Evolutionary conservation across 2,113 vertebrate genomes (phyloP).

Genomic region (Motacilla alba): DNA sequence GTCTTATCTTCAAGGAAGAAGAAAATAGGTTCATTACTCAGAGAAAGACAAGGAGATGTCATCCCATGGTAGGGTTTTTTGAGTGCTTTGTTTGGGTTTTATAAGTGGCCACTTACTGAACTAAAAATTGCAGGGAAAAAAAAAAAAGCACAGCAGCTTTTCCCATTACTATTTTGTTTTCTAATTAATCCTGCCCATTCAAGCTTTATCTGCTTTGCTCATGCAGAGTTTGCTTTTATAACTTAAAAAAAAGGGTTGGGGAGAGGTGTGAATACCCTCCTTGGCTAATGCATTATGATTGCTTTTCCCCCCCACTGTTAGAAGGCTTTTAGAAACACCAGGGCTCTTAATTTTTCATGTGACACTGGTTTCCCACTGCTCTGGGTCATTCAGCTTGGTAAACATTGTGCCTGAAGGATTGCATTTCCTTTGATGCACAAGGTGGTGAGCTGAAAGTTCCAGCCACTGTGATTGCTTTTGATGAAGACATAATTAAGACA

Average conservation of each 20-base stretch:
- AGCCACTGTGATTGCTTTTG: not conserved
- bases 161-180: conserved; percentile 37
- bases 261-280: not conserved
- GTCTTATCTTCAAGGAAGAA: conserved; percentile 50
- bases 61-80: not conserved
- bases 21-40: conserved; percentile 67
- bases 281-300: conserved; percentile 16
- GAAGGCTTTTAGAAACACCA: conserved; percentile 17
- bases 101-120: conserved; percentile 5
- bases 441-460: not conserved
- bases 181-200: conserved; percentile 50
- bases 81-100: conserved; percentile 25
- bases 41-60: conserved; percentile 18
- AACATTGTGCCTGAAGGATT: conserved; percentile 6
- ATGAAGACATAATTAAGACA: conserved; percentile 16
- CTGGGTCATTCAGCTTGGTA: not conserved
- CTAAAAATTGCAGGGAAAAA: not conserved
- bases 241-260: not conserved
- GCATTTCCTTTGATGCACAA: not conserved
- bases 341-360: conserved; percentile 23
- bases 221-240: not conserved
- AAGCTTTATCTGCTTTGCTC: conserved; percentile 25
- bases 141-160: not conserved
- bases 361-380: not conserved
- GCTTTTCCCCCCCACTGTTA: not conserved